Base-by-base conservation (phyloP, 2,797 vertebrate species). In the Cichlasoma orientale region DNA sequence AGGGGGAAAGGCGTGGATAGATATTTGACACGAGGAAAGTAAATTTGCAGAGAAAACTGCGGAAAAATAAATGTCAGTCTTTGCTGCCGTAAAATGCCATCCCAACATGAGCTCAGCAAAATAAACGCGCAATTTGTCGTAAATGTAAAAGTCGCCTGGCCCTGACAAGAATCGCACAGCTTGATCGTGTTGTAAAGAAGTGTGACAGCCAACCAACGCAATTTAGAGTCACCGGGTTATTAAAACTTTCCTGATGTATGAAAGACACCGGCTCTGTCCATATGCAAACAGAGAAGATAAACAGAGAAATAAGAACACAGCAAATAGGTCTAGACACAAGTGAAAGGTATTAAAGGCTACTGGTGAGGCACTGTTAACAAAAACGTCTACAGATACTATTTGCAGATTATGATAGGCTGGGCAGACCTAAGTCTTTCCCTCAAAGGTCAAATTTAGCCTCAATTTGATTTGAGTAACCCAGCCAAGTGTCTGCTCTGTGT, bases 391-490 rank as follows among this genome's bases (percentile, higher is more conserved):
- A 69, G 21, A 73, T 36, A 54, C 14, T 38, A 72, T 75, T 56
- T 79, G 21, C 56, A 80, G 72, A 82, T 71, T 25, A 74, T 16
- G 56, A 74, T 52, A 18, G 50, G 31, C 27, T 53, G 56, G 59
- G 69, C 79, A 87, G 79, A 88, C 80, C 78, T 71, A 75, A 86
- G 78, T 80, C 83, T 87, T 86, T 83, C 82, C 81, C 79, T 89
- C 84, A 72, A 82, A 89, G 90, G 91, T 92, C 88, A 91, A 89
- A 88, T 88, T 83, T 79, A 84, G 83, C 71, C 83, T 73, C 59
- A 82, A 66, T 89, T 88, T 88, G 68, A 89, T 86, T 83, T 82
- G 86, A 84, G 84, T 25, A 81, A 83, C 56, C 41, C 72, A 82
- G 84, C 83, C 77, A 77, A 88, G 75, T 77, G 71, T 84, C 82